Conservation (phyloP, 2,797 vertebrate genomes). For the Manis javanica region DNA sequence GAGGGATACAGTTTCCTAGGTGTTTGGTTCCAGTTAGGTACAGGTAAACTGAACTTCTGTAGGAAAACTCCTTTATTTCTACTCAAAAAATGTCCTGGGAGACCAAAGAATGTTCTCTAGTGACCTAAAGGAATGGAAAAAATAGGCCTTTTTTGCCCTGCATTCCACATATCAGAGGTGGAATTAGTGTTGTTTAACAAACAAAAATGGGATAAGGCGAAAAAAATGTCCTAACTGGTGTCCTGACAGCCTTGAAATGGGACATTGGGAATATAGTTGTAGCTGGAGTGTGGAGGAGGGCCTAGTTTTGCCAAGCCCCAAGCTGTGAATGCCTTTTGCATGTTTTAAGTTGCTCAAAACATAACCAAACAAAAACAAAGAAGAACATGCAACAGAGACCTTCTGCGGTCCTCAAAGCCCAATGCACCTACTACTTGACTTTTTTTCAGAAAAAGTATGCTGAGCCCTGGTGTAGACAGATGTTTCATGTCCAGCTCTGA, state of each 20-base stretch:
- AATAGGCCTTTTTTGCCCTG: background rate
- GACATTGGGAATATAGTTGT: background rate
- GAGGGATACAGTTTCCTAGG: background rate
- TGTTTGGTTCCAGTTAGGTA: background rate
- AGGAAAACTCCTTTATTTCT: background rate
- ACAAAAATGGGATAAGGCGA: background rate
- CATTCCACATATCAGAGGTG: background rate
- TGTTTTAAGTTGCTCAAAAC: background rate
- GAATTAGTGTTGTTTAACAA: slow-evolving; percentile 9
- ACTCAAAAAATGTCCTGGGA: background rate
- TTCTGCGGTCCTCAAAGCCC: background rate
- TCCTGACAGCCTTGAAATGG: background rate
- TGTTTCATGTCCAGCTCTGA: background rate
- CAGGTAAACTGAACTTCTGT: background rate
- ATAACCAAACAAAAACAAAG: background rate
- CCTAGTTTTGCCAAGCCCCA: background rate
- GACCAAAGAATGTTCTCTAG: background rate
- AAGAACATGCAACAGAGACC: background rate
- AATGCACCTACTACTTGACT: background rate
- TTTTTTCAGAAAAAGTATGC: background rate
- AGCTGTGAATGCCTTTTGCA: background rate
- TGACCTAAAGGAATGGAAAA: background rate
- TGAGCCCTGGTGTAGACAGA: background rate
- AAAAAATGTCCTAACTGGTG: background rate
- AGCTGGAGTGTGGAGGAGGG: background rate